A percentile compares a stretch with the other conserved stretches of the same genome.
These are phyloP conservation scores for Eupelmus urozonus DNA, from an alignment of 2,888 invertebrate genomes.

Conservation along the genomic window DNA sequence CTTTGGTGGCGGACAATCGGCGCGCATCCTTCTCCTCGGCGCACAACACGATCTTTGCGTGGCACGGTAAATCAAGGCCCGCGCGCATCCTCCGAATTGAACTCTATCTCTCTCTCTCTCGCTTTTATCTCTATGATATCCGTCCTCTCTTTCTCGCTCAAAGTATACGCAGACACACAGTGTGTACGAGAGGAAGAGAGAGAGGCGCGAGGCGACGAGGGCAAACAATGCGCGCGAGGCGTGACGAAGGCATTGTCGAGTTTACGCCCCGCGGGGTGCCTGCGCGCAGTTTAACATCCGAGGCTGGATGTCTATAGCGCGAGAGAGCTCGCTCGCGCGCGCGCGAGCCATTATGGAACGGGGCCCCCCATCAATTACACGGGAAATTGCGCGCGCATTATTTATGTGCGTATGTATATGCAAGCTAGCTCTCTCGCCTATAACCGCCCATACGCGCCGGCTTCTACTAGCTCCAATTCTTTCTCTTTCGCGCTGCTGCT, in stretches of 20 bases:
- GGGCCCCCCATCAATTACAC: slow-evolving; percentile 75
- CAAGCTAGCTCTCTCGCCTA: slow-evolving; percentile 54
- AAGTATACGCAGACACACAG: no score
- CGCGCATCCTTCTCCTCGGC: slow-evolving; percentile 17
- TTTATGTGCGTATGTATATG: slow-evolving; percentile 66
- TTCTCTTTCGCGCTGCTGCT: neutral
- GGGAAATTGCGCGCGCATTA: slow-evolving; percentile 74
- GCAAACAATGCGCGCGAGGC: slow-evolving; percentile 75
- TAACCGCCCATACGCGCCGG: slow-evolving; percentile 15
- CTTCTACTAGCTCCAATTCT: neutral
- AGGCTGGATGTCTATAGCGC: neutral
- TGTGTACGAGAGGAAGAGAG: no score
- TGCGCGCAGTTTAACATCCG: slow-evolving; percentile 58
- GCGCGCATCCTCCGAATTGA: neutral
- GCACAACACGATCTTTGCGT: slow-evolving; percentile 72
- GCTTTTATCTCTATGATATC: slow-evolving; percentile 1
- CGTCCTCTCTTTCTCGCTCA: neutral
- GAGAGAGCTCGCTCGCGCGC: neutral
- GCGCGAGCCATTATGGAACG: slow-evolving; percentile 70
- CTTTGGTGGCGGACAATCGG: neutral
- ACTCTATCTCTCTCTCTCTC: slow-evolving; percentile 21
- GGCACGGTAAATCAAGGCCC: slow-evolving; percentile 60
- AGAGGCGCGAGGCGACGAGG: slow-evolving; percentile 60
- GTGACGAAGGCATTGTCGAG: slow-evolving; percentile 76
- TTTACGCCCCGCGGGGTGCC: slow-evolving; percentile 74